Evolutionary conservation across 2,888 invertebrate genomes (phyloP).

Genomic region (Camponotus fellah): DNA sequence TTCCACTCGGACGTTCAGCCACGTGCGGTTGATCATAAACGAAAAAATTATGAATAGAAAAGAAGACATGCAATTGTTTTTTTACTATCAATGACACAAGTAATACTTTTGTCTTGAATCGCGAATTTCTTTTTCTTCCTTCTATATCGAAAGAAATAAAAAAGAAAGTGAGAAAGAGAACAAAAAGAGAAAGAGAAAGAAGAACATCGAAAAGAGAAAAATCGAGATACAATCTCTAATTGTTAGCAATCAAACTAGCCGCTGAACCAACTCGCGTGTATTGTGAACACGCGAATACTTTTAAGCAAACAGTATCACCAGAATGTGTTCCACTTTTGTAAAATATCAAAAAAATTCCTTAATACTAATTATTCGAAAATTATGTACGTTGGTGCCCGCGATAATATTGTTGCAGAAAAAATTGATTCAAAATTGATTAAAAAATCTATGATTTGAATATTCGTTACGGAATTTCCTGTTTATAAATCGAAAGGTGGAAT

Average conservation of each 20-base stretch:
- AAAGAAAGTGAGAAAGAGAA: slow-evolving; percentile 9
- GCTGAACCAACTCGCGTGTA: slow-evolving; percentile 61
- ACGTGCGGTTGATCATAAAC: slow-evolving; percentile 37
- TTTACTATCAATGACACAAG: slow-evolving; percentile 45
- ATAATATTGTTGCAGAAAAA: slow-evolving; percentile 2
- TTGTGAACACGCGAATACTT: slow-evolving; percentile 27
- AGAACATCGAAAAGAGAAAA: slow-evolving; percentile 37
- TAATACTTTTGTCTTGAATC: slow-evolving; percentile 43
- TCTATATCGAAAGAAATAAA: slow-evolving; percentile 4
- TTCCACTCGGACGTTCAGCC: slow-evolving; percentile 11
- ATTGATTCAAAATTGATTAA: not conserved
- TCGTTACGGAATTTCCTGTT: not conserved
- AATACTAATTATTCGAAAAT: not conserved
- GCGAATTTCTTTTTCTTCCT: slow-evolving; percentile 33
- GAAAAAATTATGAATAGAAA: slow-evolving; percentile 54
- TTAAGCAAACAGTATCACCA: not conserved
- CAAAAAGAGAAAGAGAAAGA: slow-evolving; percentile 22
- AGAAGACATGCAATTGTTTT: slow-evolving; percentile 38
- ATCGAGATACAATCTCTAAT: slow-evolving; percentile 79
- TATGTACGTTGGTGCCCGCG: not conserved
- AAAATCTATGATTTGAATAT: not conserved
- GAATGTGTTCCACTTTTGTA: not conserved
- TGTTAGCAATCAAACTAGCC: slow-evolving; percentile 69
- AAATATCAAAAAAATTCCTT: not conserved
- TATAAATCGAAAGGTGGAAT: slow-evolving; percentile 71